phyloP scores from a whole-genome alignment of 2,888 invertebrate genomes.

The Diadromus collaris region DNA sequence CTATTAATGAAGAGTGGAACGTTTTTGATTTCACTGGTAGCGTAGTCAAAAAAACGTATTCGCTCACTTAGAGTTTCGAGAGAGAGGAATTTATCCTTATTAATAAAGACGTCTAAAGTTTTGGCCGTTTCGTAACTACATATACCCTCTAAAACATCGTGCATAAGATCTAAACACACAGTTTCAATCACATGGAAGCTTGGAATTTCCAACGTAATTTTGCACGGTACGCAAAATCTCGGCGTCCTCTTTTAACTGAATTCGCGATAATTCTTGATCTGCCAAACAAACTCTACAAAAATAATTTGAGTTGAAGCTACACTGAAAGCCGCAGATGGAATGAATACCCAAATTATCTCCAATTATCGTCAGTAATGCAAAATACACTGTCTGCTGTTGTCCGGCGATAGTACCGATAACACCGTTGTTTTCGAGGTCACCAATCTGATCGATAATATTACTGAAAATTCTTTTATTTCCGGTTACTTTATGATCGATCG shows the following conservation, averaged over 20 bases:
- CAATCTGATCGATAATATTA: constrained; percentile 39
- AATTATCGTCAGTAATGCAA: constrained; percentile 47
- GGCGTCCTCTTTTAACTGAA: constrained; percentile 26
- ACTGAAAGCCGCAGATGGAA: constrained; percentile 44
- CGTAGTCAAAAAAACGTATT: constrained; percentile 52
- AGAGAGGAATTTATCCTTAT: constrained; percentile 43
- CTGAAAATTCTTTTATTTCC: constrained; percentile 45
- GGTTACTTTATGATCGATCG: constrained; percentile 39
- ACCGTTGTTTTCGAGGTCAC: constrained; percentile 47
- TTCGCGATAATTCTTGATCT: constrained; percentile 18
- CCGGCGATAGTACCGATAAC: constrained; percentile 35
- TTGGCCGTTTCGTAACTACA: constrained; percentile 54
- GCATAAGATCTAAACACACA: constrained; percentile 56
- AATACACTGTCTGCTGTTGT: constrained; percentile 36
- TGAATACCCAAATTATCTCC: constrained; percentile 58
- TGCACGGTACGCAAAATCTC: constrained; percentile 25
- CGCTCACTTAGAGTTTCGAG: constrained; percentile 55
- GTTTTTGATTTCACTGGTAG: constrained; percentile 2
- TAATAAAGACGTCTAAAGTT: constrained; percentile 57
- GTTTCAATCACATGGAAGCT: constrained; percentile 58
- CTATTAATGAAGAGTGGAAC: constrained; percentile 39
- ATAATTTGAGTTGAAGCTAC: constrained; percentile 50
- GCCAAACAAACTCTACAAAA: constrained; percentile 55
- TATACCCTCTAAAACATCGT: constrained; percentile 61
- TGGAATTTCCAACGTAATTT: constrained; percentile 35